A percentile compares a stretch with the other conserved stretches of the same genome.
Evolutionary conservation across 2,113 vertebrate species (phyloP).

Genomic region (Struthio camelus): DNA sequence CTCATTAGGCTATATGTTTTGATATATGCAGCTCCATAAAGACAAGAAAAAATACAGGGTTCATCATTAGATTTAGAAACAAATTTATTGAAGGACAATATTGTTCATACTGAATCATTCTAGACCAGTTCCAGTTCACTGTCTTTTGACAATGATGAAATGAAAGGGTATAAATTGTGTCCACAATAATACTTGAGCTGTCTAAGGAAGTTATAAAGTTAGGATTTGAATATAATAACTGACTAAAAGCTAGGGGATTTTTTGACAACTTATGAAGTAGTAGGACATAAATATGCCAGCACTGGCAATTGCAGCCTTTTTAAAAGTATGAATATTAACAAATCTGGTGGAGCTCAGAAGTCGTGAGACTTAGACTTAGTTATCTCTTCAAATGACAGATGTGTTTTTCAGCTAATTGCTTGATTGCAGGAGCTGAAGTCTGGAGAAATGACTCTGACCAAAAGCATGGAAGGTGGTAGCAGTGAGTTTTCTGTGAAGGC

Average conservation of each 20-base stretch:
- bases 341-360: neutral
- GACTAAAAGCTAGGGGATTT: neutral
- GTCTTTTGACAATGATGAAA: conserved; percentile 1
- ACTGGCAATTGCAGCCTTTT: neutral
- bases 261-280: neutral
- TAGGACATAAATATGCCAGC: neutral
- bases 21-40: conserved; percentile 27
- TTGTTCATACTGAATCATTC: conserved; percentile 4
- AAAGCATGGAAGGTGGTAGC: neutral
- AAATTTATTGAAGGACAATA: conserved; percentile 13
- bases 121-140: neutral
- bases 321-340: neutral
- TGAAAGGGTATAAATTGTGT: neutral
- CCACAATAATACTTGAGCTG: neutral
- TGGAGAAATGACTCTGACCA: neutral
- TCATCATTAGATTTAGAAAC: conserved; percentile 28
- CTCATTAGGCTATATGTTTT: conserved; percentile 13
- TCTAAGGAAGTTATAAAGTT: neutral
- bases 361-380: neutral
- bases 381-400: neutral
- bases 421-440: neutral
- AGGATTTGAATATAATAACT: neutral
- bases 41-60: conserved; percentile 30
- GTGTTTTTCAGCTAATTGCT: neutral
- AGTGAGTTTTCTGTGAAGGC: neutral